Evolutionary conservation across 2,888 invertebrate species (phyloP), one percentile per base, ranked within the genome.

Genomic region (Dexiosoma caninum): DNA sequence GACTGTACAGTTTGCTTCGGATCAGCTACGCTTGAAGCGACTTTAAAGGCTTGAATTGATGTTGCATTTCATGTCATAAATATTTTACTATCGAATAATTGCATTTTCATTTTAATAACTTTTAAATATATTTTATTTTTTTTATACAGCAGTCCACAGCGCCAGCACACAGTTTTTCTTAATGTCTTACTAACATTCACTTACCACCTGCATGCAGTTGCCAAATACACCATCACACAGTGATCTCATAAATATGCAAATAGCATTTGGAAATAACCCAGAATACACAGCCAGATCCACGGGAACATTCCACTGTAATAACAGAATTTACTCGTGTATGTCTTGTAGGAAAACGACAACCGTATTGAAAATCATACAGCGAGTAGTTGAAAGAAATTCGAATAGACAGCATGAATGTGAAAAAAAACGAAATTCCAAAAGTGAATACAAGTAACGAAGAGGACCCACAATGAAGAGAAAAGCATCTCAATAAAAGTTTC

Each of bases 231-330:
- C 3, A 3, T 5, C 27, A 27, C 27, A 27, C 27, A 27, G 3
- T 27, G 3, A 27, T 62, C 74, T 78, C 78, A 78, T 78, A 62
- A 78, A 78, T 74, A 78, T 74, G 78, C 78, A 78, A 78, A 69
- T 78, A 78, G 49, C 53, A 78, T 69, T 69, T 57, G 30, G 46
- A 69, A 78, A 40, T 32, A 42, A 59, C 40, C 42, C 42, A 44
- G 9, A 37, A 16, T 30, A 40, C 32, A 49, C 40, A 46, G 1
- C 0, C n/a, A 70, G 2, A 27, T 9, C n/a, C 1, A 21, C 8
- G 16, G 12, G 10, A 2, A 16, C 12, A 35, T n/a, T 1, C 5
- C 21, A 3, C 27, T 57, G 19, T 10, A 21, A 37, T 23, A 23
- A 23, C 21, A 40, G n/a, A n/a, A 64, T 14, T 37, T 16, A 8